Evolutionary conservation across 1,140 invertebrate genomes (phyloP), one percentile per base, ranked within the genome.

Genomic region (Drosophila virilis): DNA sequence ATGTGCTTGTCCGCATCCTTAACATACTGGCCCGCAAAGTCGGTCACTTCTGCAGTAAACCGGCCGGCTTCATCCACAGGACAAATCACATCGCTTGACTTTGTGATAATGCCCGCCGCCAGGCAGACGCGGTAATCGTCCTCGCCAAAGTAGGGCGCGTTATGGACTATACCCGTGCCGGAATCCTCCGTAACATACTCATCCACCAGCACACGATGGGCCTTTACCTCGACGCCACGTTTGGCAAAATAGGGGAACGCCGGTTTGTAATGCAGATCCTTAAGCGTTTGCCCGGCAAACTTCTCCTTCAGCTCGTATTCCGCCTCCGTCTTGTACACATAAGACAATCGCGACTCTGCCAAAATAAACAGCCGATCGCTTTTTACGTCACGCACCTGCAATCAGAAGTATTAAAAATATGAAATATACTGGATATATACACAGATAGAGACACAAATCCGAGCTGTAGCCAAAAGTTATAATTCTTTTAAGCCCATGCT

Each of bases 131-230:
- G 93, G 88, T 95, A 97, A 96, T 99, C 98, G 80, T 99, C 98
- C 93, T 99, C 99, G 80, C 99, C 99, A 94, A 99, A 99, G 93
- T 99, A 99, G 9, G 99, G 98, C 0, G 99, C 97, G 93, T 99
- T 98, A 93, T 99, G 99, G 28, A 99, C 99, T 80, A 99, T 94
- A n/a, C 99, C 99, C 8, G 99, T 99, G 94, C 99, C 99, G 84
- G 97, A 97, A 77, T 99, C 99, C 71, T 97, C 95, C 8, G 98
- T 99, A 0, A 99, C 98, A 93, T 99, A 99, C 8, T 93, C 94
- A 93, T 99, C 99, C 67, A 94, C 95, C 8, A 99, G 92, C 0
- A 99, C 96, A 78, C 94, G 93, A 93, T 98, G 99, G 7, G 97
- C 98, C 45, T 96, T 96, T 33, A 94, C 94, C 74, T 94, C 91